Percentiles rank a stretch among this genome's conserved stretches.
These are phyloP conservation scores for Drosophila parabipectinata DNA, from an alignment of 1,140 invertebrate species.

Conservation along the genomic window DNA sequence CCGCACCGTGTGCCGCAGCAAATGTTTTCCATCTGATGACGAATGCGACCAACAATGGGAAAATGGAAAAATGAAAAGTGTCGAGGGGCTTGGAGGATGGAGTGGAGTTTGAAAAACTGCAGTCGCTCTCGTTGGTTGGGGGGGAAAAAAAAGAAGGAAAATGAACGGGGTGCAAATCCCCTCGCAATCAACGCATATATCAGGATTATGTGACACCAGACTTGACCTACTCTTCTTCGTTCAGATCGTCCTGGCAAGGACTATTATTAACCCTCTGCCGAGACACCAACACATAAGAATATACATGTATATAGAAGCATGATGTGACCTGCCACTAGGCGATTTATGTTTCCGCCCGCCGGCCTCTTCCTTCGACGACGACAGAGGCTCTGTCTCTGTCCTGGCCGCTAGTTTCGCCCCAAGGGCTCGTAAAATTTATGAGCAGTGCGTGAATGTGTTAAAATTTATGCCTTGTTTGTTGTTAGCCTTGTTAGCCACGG, in stretches of 20 bases:
- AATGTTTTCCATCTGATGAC: slow-evolving; percentile 14
- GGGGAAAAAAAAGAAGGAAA: too few relatives aligned
- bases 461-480: slow-evolving; percentile 44
- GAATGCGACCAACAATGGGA: slow-evolving; percentile 13
- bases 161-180: background rate
- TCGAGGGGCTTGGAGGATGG: background rate
- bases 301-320: background rate
- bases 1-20: slow-evolving; percentile 22
- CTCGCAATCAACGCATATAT: slow-evolving; percentile 21
- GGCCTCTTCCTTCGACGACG: background rate
- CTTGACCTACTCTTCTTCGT: slow-evolving; percentile 8
- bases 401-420: slow-evolving; percentile 4
- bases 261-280: slow-evolving; percentile 10
- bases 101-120: slow-evolving; percentile 11
- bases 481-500: slow-evolving; percentile 10
- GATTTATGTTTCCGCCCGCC: slow-evolving; percentile 26
- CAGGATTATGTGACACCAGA: slow-evolving; percentile 29
- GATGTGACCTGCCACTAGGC: slow-evolving; percentile 28
- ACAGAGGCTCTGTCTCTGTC: background rate
- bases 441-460: slow-evolving; percentile 59
- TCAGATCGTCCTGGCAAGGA: background rate
- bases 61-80: slow-evolving; percentile 1
- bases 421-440: slow-evolving; percentile 60
- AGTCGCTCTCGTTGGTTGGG: background rate
- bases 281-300: background rate